A percentile compares a stretch with the other conserved stretches of the same genome.
Evolutionary conservation across 2,888 invertebrate species (phyloP).

Genomic region (Tipula confusa): DNA sequence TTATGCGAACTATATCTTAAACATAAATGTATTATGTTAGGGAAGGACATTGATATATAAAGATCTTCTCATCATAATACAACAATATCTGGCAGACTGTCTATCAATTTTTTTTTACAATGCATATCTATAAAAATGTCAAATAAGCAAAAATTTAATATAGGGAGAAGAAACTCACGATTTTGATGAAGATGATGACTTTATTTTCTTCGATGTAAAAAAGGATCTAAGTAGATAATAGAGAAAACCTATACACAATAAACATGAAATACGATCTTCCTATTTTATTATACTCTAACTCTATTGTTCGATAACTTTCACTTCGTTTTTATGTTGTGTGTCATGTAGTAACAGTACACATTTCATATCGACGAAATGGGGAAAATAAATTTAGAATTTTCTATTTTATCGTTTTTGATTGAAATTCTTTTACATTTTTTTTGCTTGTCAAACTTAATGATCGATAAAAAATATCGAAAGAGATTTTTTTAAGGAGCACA

Average conservation of each 20-base stretch:
- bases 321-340: not conserved
- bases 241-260: not conserved
- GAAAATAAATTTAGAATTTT: not conserved
- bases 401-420: not conserved
- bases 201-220: not conserved
- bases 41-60: not conserved
- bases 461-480: not conserved
- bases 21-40: too few relatives aligned
- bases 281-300: conserved; percentile 1
- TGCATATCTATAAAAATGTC: not conserved
- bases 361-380: not conserved
- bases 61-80: not conserved
- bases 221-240: not conserved
- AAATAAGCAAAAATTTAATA: not conserved
- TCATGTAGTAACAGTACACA: not conserved
- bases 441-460: not conserved
- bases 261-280: not conserved
- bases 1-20: too few relatives aligned
- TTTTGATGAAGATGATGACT: conserved; percentile 12
- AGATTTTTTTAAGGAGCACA: not conserved
- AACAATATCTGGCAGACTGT: not conserved
- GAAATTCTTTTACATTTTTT: not conserved
- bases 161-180: not conserved
- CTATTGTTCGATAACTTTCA: not conserved
- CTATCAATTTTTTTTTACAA: not conserved